phyloP scores from a whole-genome alignment of 2,888 invertebrate species.

The Conus canariensis region DNA sequence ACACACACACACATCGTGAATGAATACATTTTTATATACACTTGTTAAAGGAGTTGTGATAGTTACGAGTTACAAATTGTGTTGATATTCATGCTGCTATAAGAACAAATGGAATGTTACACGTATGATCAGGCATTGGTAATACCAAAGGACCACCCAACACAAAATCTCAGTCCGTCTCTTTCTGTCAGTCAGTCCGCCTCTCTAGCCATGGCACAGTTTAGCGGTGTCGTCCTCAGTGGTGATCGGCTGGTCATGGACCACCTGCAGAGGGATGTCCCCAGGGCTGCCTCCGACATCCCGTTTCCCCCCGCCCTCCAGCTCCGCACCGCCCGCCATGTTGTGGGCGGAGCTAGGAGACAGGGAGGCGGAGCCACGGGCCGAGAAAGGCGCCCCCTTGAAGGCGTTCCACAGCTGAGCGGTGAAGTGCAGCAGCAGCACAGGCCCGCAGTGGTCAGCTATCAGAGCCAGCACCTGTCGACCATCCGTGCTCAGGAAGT shows the following conservation, averaged over 20 bases:
- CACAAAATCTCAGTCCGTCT: no score
- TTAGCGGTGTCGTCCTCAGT: neutral
- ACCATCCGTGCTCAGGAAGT: slow-evolving; percentile 25
- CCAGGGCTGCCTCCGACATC: neutral
- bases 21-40: no score
- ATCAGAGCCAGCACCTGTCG: slow-evolving; percentile 31
- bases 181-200: no score
- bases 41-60: no score
- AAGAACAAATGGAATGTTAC: no score
- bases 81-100: no score
- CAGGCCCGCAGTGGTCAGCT: slow-evolving; percentile 27
- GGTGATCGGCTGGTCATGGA: neutral
- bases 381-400: neutral
- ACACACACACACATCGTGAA: no score
- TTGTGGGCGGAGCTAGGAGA: neutral
- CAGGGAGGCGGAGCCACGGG: neutral
- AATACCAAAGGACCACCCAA: no score
- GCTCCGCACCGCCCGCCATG: neutral
- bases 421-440: slow-evolving; percentile 13
- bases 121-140: no score
- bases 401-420: slow-evolving; percentile 21
- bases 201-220: neutral
- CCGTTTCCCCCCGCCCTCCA: neutral
- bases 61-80: no score
- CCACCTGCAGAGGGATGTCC: neutral